Conservation (phyloP, 1,140 invertebrate genomes). For the Dinoponera quadriceps region DNA sequence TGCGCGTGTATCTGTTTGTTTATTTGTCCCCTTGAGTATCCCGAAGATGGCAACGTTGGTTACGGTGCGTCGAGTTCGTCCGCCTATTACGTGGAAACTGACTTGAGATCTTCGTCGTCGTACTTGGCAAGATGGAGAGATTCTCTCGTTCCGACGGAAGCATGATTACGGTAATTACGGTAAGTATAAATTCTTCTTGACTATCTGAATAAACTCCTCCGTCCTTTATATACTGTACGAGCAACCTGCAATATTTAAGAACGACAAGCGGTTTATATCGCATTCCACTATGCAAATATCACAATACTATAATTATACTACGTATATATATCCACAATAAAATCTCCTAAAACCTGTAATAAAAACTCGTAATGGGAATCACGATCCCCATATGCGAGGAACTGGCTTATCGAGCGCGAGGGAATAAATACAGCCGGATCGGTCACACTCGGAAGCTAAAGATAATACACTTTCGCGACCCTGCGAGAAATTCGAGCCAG, state of each 20-base stretch:
- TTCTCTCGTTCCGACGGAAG: background rate
- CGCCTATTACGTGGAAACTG: background rate
- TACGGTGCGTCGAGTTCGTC: background rate
- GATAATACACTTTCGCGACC: background rate
- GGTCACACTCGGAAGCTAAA: constrained; percentile 3
- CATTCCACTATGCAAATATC: too few species aligned
- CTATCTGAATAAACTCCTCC: background rate
- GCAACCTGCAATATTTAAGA: too few species aligned
- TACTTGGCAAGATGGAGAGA: background rate
- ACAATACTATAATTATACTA: too few species aligned
- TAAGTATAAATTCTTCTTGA: constrained; percentile 52
- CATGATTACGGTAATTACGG: constrained; percentile 1
- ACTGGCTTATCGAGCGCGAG: background rate
- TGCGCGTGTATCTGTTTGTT: background rate
- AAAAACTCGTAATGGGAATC: background rate
- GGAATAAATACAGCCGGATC: background rate
- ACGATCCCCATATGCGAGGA: background rate
- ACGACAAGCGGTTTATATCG: too few species aligned
- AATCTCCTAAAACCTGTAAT: too few species aligned
- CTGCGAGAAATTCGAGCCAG: constrained; percentile 62
- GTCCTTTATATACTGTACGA: background rate
- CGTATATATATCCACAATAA: too few species aligned
- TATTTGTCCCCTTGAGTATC: constrained; percentile 27
- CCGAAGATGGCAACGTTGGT: background rate
- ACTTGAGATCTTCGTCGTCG: background rate